Conservation (phyloP, 2,113 vertebrate species). For the Narcine bancroftii region DNA sequence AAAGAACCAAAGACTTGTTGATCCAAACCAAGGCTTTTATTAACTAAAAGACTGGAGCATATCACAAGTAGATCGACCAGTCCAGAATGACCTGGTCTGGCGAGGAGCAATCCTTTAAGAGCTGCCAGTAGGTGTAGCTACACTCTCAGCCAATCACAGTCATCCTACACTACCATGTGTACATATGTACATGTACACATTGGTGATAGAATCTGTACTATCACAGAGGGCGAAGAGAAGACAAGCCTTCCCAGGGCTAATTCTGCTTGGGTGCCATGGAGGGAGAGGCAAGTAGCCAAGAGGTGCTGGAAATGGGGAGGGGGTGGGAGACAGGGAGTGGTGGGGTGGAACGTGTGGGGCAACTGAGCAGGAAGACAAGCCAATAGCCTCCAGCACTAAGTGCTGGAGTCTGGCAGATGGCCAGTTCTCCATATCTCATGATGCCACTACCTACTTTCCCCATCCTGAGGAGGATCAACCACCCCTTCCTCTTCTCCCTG, state of each 20-base stretch:
- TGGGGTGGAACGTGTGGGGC: neutral
- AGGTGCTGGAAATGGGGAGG: neutral
- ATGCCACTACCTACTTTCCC: too few species aligned
- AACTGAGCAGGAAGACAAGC: constrained; percentile 4
- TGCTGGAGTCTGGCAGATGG: neutral
- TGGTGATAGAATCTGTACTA: too few species aligned
- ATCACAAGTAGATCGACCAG: too few species aligned
- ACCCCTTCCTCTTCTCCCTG: neutral
- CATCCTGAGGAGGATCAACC: neutral
- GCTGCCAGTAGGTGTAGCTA: too few species aligned
- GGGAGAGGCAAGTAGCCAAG: neutral
- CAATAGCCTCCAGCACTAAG: neutral
- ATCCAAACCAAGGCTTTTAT: too few species aligned
- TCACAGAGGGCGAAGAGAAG: neutral
- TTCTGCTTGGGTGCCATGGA: neutral
- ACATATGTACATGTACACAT: too few species aligned
- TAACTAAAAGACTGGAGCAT: too few species aligned
- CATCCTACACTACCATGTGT: too few species aligned
- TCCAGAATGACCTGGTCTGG: too few species aligned
- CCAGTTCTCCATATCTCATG: neutral
- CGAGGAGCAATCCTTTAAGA: too few species aligned
- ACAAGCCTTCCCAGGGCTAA: neutral
- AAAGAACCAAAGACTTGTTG: too few species aligned
- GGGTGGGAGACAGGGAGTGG: neutral
- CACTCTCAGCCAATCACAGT: too few species aligned